phyloP scores from a whole-genome alignment of 1,140 invertebrate genomes.

The Drosophila pectinifera region DNA sequence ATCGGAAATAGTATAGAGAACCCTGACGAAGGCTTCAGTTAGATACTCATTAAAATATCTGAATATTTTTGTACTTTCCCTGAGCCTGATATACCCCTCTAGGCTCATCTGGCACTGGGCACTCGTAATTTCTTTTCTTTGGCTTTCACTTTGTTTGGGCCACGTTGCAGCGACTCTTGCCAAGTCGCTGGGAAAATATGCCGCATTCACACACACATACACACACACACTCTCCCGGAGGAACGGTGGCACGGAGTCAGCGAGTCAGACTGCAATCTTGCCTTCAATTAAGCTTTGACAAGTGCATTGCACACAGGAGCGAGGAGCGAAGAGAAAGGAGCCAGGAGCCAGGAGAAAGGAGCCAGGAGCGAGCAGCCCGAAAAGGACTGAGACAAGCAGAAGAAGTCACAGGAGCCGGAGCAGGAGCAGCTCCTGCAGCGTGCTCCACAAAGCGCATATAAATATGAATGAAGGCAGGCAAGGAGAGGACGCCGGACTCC shows the following conservation, averaged over 20 bases:
- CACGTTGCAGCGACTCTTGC: constrained; percentile 71
- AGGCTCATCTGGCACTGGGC: constrained; percentile 9
- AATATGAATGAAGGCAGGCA: constrained; percentile 70
- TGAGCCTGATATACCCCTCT: constrained; percentile 2
- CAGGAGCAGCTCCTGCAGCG: constrained; percentile 17
- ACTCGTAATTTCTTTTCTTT: constrained; percentile 78
- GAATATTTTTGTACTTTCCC: not conserved
- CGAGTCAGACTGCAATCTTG: constrained; percentile 77
- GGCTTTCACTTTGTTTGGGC: constrained; percentile 75
- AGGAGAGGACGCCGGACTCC: constrained; percentile 46
- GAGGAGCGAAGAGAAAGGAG: constrained; percentile 8
- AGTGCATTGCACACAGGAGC: constrained; percentile 76
- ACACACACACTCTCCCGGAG: constrained; percentile 3
- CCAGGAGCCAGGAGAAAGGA: constrained; percentile 21
- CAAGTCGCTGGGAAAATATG: constrained; percentile 82
- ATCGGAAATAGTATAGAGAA: no score
- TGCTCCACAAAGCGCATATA: constrained; percentile 71
- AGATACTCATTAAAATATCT: no score
- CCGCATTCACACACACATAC: constrained; percentile 61
- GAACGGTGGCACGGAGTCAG: constrained; percentile 34
- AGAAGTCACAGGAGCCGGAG: constrained; percentile 44
- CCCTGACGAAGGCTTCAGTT: no score
- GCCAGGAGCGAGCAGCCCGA: not conserved
- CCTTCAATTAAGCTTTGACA: constrained; percentile 85
- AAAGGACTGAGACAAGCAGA: constrained; percentile 38